phyloP scores from a whole-genome alignment of 1,140 invertebrate genomes.

The Ips typographus region DNA sequence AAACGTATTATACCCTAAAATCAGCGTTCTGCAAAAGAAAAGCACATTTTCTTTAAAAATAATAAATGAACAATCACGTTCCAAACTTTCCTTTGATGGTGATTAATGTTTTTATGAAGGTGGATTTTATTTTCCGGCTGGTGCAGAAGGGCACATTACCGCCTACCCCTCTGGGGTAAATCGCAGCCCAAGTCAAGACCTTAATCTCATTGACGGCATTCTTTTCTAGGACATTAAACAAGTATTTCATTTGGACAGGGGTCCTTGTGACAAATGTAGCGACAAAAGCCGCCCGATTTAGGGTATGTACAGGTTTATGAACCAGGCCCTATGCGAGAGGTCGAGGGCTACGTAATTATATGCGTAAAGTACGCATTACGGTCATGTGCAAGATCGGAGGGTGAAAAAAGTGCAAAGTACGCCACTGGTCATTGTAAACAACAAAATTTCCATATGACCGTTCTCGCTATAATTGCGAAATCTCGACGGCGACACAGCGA shows the following conservation, averaged over 20 bases:
- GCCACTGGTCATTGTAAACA: neutral
- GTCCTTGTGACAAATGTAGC: slow-evolving; percentile 28
- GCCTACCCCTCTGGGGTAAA: too few species aligned
- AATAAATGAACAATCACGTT: too few species aligned
- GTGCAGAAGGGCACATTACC: too few species aligned
- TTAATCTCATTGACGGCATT: slow-evolving; percentile 33
- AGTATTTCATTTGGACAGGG: slow-evolving; percentile 36
- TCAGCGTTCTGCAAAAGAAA: too few species aligned
- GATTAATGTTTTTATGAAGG: too few species aligned
- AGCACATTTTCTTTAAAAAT: too few species aligned
- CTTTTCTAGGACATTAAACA: slow-evolving; percentile 39
- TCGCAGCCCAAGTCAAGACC: slow-evolving; percentile 19
- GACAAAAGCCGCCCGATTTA: slow-evolving; percentile 15
- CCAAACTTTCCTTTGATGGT: too few species aligned
- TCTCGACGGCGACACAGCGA: neutral
- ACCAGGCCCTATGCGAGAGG: neutral
- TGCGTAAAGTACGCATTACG: neutral
- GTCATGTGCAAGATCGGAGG: too few species aligned
- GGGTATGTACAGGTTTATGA: neutral
- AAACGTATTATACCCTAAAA: too few species aligned
- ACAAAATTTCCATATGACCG: neutral
- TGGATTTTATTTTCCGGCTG: too few species aligned
- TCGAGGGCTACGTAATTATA: neutral
- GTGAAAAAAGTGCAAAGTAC: neutral
- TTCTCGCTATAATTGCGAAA: neutral